These are phyloP conservation scores for Mugil cephalus DNA, from an alignment of 2,113 vertebrate species.

Conservation along the genomic window DNA sequence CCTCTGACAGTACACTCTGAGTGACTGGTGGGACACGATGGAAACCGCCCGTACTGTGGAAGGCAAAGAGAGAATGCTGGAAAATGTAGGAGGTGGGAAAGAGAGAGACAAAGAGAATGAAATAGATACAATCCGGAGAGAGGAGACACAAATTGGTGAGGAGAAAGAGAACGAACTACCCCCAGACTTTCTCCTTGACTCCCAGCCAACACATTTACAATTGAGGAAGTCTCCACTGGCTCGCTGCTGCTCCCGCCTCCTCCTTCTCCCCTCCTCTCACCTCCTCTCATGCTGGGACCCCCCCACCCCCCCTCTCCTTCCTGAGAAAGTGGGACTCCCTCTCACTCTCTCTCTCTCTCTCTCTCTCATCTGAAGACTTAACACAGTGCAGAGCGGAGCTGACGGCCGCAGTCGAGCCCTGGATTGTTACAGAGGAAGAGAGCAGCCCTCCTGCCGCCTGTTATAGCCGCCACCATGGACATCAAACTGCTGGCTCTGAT, in stretches of 20 bases:
- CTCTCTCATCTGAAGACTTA: slow-evolving; percentile 70
- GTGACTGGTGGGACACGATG: background rate
- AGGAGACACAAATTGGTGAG: slow-evolving; percentile 4
- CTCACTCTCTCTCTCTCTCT: slow-evolving; percentile 43
- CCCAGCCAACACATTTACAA: slow-evolving; percentile 77
- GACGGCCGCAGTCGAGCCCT: slow-evolving; percentile 74
- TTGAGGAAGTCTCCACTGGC: slow-evolving; percentile 72
- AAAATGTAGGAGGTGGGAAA: background rate
- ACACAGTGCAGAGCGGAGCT: slow-evolving; percentile 64
- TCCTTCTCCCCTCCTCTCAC: slow-evolving; percentile 42
- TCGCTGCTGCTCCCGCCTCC: slow-evolving; percentile 28
- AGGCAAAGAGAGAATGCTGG: background rate
- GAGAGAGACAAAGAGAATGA: background rate
- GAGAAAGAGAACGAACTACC: slow-evolving; percentile 35
- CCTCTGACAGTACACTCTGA: slow-evolving; percentile 20
- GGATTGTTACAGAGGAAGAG: slow-evolving; percentile 76
- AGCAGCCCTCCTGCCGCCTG: slow-evolving; percentile 59
- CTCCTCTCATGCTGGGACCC: slow-evolving; percentile 59
- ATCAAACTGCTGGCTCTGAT: slow-evolving; percentile 87
- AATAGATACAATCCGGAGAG: background rate
- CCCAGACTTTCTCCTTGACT: slow-evolving; percentile 69
- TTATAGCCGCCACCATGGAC: slow-evolving; percentile 84
- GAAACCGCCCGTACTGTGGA: background rate
- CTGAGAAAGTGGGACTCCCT: slow-evolving; percentile 73
- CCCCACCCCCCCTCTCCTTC: slow-evolving; percentile 43